These are phyloP conservation scores for Oreochromis tanganicae DNA, from an alignment of 2,113 vertebrate species.

Conservation along the genomic window DNA sequence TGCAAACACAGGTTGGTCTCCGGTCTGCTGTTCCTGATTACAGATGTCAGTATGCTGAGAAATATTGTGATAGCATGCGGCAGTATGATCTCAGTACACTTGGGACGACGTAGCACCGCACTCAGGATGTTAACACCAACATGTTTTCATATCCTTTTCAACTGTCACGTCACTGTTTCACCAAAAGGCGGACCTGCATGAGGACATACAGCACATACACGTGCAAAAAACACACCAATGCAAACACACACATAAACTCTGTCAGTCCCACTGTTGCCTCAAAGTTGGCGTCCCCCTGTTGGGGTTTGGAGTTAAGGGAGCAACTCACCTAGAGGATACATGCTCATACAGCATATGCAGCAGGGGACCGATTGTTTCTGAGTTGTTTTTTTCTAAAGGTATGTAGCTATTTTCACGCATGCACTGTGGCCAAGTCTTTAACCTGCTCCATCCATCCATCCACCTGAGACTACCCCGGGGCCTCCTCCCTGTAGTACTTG, in stretches of 20 bases:
- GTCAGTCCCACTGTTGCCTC: not conserved
- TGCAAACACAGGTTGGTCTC: constrained; percentile 54
- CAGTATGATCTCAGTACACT: constrained; percentile 16
- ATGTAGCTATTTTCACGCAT: not conserved
- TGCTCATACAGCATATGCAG: not conserved
- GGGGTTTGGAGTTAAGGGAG: not conserved
- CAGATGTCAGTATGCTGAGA: constrained; percentile 37
- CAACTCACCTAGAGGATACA: not conserved
- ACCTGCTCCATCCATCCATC: not conserved
- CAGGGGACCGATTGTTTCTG: not conserved
- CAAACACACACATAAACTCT: not conserved
- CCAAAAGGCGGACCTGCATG: not conserved
- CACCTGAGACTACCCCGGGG: not conserved
- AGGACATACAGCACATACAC: not conserved
- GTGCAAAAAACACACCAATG: not conserved
- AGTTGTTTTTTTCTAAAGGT: not conserved
- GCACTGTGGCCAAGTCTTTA: not conserved
- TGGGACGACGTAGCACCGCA: not conserved
- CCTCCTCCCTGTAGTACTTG: not conserved
- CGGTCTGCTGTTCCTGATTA: constrained; percentile 40
- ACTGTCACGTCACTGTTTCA: not conserved
- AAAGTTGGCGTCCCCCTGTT: not conserved
- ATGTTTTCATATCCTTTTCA: not conserved
- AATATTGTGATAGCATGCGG: constrained; percentile 13
- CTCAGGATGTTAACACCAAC: not conserved